Evolutionary conservation across 2,113 vertebrate genomes (phyloP).

Genomic region (Hippocampus barbouri): DNA sequence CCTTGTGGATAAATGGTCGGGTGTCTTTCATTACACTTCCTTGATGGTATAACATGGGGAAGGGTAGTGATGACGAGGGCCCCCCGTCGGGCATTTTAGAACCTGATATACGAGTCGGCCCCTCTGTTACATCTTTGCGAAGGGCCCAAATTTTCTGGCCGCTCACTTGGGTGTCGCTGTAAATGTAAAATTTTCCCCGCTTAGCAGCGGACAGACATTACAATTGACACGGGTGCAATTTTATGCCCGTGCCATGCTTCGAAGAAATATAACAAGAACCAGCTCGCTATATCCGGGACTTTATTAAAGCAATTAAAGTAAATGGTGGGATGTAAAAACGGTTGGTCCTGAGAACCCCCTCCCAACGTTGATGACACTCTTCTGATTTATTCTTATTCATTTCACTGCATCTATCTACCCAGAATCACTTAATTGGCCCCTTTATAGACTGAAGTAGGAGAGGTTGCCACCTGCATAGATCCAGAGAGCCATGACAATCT

Average conservation of each 20-base stretch:
- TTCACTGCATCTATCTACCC: not conserved
- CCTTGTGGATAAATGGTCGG: conserved; percentile 35
- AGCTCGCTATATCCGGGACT: not conserved
- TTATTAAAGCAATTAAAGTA: not conserved
- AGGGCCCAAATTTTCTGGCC: not conserved
- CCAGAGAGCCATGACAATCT: not conserved
- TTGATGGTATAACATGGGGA: not conserved
- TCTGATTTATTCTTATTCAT: not conserved
- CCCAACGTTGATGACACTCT: not conserved
- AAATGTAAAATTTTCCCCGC: not conserved
- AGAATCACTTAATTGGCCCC: not conserved
- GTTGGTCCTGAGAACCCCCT: not conserved
- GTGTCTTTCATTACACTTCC: conserved; percentile 20
- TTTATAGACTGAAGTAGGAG: not conserved
- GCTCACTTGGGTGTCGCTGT: not conserved
- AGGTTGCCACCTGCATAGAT: not conserved
- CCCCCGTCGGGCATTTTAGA: not conserved
- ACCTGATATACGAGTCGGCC: not conserved
- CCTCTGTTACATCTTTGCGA: not conserved
- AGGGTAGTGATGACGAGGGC: not conserved
- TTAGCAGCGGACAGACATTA: not conserved
- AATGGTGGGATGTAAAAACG: not conserved
- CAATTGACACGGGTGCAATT: conserved; percentile 1
- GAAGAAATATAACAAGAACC: not conserved
- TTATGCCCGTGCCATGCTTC: not conserved